Percentiles rank a stretch among this genome's conserved stretches.
Conservation (phyloP, 2,113 vertebrate species). For the Columbina picui region DNA sequence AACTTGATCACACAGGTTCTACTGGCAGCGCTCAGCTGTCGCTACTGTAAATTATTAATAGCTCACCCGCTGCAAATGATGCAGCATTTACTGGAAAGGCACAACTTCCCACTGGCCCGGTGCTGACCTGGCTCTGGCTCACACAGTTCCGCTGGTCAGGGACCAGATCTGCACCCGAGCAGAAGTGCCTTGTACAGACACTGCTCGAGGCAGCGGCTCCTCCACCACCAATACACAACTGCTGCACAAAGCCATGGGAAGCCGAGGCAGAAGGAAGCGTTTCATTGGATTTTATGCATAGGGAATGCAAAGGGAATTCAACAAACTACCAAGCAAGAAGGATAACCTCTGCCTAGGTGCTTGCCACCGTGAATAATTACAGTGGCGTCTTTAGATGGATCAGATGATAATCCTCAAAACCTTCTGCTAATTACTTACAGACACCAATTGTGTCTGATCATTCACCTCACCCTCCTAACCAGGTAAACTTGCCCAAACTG, state of each 20-base stretch:
- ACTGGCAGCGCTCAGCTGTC: background rate
- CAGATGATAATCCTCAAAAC: background rate
- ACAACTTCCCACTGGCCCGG: background rate
- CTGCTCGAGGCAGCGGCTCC: background rate
- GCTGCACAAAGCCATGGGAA: background rate
- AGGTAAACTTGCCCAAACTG: background rate
- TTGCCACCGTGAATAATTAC: background rate
- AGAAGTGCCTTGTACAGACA: background rate
- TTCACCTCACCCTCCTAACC: background rate
- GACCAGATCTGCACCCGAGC: background rate
- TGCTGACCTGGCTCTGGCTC: background rate
- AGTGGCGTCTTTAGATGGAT: background rate
- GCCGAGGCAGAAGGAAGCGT: background rate
- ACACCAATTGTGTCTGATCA: background rate
- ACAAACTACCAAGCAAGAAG: background rate
- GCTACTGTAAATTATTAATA: background rate
- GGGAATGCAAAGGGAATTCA: background rate
- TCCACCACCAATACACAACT: fast-evolving
- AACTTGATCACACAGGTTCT: background rate
- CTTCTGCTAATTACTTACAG: background rate
- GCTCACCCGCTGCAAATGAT: background rate
- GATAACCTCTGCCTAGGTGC: background rate
- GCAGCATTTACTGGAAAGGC: background rate
- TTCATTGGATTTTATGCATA: background rate
- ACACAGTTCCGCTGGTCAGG: background rate